Conservation (phyloP, 2,113 vertebrate genomes). For the Bagarius yarrelli region DNA sequence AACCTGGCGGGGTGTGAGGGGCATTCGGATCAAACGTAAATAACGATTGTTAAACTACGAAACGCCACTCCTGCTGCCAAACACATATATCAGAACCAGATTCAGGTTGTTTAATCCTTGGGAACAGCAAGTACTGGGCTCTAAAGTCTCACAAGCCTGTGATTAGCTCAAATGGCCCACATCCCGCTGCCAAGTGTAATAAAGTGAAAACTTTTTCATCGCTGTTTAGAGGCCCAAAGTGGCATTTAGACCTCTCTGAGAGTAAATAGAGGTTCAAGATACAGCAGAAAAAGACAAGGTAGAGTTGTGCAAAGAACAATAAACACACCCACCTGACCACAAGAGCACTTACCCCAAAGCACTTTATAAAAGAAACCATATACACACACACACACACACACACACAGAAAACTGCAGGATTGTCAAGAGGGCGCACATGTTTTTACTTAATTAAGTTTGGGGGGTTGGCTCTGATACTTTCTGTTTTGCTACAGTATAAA, state of each 20-base stretch:
- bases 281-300: slow-evolving; percentile 5
- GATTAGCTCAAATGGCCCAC: slow-evolving; percentile 18
- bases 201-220: slow-evolving; percentile 24
- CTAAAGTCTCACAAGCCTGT: background rate
- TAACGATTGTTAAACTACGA: slow-evolving; percentile 35
- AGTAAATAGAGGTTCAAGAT: background rate
- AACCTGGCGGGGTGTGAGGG: slow-evolving; percentile 5
- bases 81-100: slow-evolving; percentile 31
- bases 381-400: background rate
- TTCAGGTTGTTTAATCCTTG: slow-evolving; percentile 31
- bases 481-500: slow-evolving; percentile 25
- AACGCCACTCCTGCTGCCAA: slow-evolving; percentile 24
- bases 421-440: slow-evolving; percentile 30
- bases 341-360: background rate
- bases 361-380: background rate
- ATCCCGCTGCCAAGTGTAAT: slow-evolving; percentile 19
- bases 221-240: slow-evolving; percentile 16
- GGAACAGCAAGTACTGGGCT: background rate
- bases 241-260: slow-evolving; percentile 17
- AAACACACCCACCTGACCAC: slow-evolving; percentile 10
- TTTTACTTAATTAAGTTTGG: slow-evolving; percentile 42
- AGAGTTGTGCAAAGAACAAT: background rate
- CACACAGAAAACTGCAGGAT: slow-evolving; percentile 27
- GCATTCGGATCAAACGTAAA: slow-evolving; percentile 6
- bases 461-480: slow-evolving; percentile 27